Base-by-base conservation (phyloP, 2,113 vertebrate genomes). In the Rhizomys pruinosus region DNA sequence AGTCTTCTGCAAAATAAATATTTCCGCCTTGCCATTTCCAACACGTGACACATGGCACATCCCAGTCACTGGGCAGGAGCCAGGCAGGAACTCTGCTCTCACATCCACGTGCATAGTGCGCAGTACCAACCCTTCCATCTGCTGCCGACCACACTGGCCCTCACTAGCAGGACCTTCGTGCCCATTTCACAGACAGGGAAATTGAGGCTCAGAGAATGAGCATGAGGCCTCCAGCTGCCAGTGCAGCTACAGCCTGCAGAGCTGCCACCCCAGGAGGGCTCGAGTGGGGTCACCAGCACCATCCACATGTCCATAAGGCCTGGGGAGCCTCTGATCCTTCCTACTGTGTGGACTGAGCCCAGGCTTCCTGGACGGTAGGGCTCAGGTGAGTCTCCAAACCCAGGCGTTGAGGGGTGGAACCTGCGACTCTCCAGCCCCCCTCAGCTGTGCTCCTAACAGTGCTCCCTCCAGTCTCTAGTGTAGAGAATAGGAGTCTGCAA, bases 61-160 rank as follows among this genome's bases (percentile, higher is more conserved):
- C 69, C 34, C 2, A 7, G 12, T 68, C 13, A 6, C 52, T 44
- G 29, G 44, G 57, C 39, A 0, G 0, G 57, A 68, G 15, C 29
- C 29, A 22, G 74, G 57, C 15, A 12, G 11, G 25, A 8, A 17
- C 32, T 25, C 76, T 63, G 73, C 42, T 16, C 9, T 52, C 5
- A 23, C 8, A 17, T 39, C 15, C 12, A 23, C 4, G 7, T 2
- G 15, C 20, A n/a, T n/a, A n/a, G n/a, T 15, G 2, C 0, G 5
- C 1, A 13, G 57, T 15, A 27, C 47, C 61, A 39, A 0, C 29
- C 69, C 5, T 15, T 34, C 39, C 20, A 59, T 16, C 68, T 19
- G 3, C 27, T 4, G n/a, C n/a, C n/a, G n/a, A 4, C 29, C 4
- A 0, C 22, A n/a, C 0, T 1, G 52, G 1, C 44, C 34, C 2